These are phyloP conservation scores for Apoderus coryli DNA, from an alignment of 2,888 invertebrate species.

Conservation along the genomic window DNA sequence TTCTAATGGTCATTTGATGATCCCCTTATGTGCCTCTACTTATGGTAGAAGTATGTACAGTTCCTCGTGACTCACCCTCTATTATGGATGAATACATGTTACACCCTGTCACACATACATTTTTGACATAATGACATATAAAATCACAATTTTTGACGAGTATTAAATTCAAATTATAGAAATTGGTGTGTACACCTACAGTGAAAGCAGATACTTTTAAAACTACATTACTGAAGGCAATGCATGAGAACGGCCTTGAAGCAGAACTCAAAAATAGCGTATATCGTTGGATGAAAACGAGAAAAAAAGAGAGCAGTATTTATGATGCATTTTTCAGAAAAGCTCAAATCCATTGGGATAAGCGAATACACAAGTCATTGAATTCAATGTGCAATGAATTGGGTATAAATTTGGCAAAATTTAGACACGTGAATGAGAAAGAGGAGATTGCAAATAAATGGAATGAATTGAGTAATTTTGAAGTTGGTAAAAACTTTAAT, in stretches of 20 bases:
- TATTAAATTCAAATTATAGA: conserved; percentile 38
- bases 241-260: conserved; percentile 66
- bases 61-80: too few species aligned
- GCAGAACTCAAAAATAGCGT: conserved; percentile 72
- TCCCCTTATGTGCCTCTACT: too few species aligned
- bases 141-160: too few species aligned
- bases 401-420: conserved; percentile 67
- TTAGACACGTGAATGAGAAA: conserved; percentile 59
- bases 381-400: conserved; percentile 91
- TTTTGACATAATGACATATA: conserved; percentile 5
- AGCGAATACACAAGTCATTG: conserved; percentile 83
- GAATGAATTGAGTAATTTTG: conserved; percentile 85
- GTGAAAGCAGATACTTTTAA: conserved; percentile 69
- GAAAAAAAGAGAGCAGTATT: conserved; percentile 29
- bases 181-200: conserved; percentile 58
- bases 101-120: background rate
- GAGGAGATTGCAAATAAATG: conserved; percentile 77
- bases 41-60: too few species aligned
- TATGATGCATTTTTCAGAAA: conserved; percentile 50
- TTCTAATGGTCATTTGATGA: too few species aligned
- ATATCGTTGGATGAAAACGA: conserved; percentile 62
- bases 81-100: too few species aligned
- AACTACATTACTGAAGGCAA: conserved; percentile 56
- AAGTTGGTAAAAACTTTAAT: conserved; percentile 54
- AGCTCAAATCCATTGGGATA: conserved; percentile 85